phyloP scores from a whole-genome alignment of 2,888 invertebrate species.

The Protonemura montana region DNA sequence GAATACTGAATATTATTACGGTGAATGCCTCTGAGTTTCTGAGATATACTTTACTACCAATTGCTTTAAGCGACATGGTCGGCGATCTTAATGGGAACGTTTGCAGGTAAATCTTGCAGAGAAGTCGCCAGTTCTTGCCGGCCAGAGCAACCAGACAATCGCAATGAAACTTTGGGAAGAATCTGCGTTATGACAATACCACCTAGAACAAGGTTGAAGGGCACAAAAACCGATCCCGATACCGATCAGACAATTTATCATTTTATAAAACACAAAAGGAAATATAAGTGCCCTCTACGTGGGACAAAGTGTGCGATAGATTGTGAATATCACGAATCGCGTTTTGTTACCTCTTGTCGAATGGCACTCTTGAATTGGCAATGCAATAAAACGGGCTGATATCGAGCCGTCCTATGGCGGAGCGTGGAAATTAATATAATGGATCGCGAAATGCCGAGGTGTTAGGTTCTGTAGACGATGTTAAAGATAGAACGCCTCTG shows the following conservation, averaged over 20 bases:
- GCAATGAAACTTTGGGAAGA: too few relatives aligned
- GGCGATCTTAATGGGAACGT: too few relatives aligned
- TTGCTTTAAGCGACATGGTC: too few relatives aligned
- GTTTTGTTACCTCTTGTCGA: neutral
- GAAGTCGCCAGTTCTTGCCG: too few relatives aligned
- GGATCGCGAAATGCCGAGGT: neutral
- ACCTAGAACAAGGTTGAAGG: too few relatives aligned
- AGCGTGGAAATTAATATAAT: neutral
- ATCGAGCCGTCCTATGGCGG: neutral
- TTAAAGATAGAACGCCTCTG: neutral
- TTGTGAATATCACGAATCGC: neutral
- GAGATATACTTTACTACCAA: too few relatives aligned
- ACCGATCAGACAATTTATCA: conserved; percentile 19
- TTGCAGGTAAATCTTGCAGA: too few relatives aligned
- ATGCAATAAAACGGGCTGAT: neutral
- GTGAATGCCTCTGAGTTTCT: too few relatives aligned
- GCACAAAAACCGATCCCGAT: neutral
- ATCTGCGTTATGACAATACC: too few relatives aligned
- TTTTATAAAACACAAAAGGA: conserved; percentile 2
- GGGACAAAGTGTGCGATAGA: neutral
- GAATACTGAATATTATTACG: too few relatives aligned
- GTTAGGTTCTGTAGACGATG: neutral
- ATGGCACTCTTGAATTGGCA: too few relatives aligned
- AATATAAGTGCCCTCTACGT: neutral
- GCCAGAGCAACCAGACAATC: too few relatives aligned